Conservation (phyloP, 2,113 vertebrate genomes). For the Anarhynchus alexandrinus region DNA sequence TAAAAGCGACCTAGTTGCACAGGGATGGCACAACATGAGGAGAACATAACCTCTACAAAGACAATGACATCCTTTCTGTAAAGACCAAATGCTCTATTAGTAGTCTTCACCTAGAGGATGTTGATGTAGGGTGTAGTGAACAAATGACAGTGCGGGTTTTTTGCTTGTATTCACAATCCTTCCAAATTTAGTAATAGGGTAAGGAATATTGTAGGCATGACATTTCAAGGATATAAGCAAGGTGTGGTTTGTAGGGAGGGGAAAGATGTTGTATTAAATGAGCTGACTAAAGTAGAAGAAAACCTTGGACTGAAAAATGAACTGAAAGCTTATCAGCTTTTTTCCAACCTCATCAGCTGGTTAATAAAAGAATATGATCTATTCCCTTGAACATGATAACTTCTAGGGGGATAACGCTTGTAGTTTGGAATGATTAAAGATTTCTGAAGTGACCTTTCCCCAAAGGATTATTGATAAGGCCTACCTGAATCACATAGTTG, state of each 20-base stretch:
- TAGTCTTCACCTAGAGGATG: background rate
- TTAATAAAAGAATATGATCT: background rate
- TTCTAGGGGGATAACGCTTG: background rate
- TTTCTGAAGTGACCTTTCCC: background rate
- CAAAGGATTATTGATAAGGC: background rate
- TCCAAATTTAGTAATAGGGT: background rate
- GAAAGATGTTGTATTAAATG: background rate
- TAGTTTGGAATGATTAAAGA: background rate
- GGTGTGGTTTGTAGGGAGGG: background rate
- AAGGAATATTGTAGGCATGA: background rate
- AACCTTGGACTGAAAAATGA: constrained; percentile 5
- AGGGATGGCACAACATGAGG: background rate
- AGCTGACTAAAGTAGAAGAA: background rate
- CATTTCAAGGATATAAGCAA: background rate
- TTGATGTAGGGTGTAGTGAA: background rate
- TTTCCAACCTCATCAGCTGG: background rate
- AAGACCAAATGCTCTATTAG: background rate
- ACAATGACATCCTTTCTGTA: background rate
- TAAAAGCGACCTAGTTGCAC: background rate
- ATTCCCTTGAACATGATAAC: background rate
- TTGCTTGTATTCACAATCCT: background rate
- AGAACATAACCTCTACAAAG: background rate
- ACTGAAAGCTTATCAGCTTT: background rate
- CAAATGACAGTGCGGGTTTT: background rate
- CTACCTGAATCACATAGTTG: background rate